Base-by-base conservation (phyloP, 2,888 invertebrate species). In the Agrotis puta region DNA sequence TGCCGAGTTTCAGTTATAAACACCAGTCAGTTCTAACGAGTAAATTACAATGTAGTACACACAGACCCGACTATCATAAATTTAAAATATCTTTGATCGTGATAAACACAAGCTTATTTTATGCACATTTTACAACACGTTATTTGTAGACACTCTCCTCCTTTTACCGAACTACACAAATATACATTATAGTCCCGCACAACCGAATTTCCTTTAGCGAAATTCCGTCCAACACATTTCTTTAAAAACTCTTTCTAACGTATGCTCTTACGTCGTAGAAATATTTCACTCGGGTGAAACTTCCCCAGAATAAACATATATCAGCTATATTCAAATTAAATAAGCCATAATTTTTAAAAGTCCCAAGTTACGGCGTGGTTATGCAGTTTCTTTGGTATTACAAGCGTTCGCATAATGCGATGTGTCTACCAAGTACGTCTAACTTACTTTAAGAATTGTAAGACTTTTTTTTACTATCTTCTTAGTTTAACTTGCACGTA, bases 311-410 rank as follows among this genome's bases (percentile, higher is more conserved):
- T 75, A 79, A 75, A 81, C 81, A 83, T 88, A 88, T 87, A 80
- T 88, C 82, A 88, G 78, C 71, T 86, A 86, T 89, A 90, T 90
- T 90, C 86, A 90, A 91, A 92, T 90, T 86, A 85, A 82, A 88
- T 90, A 74, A 85, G 85, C 75, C 83, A 88, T 91, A 88, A 87
- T 88, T 91, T 87, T 83, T 58, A 68, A 83, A 92, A 90, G 79
- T 74, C 73, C 67, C 59, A 66, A 84, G 80, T 87, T 82, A 84
- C 68, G 48, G 71, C 50, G 39, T 70, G 56, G 76, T 83, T 85
- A 82, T 85, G 82, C 84, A 82, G 86, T 83, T 85, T 85, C 82
- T 81, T 71, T 76, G 48, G 86, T 87, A 83, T 88, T 84, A 81
- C 78, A 81, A 70, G 61, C 79, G 58, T 80, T 79, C 72, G 83